Evolutionary conservation across 2,797 vertebrate genomes (phyloP).

Genomic region (Aeoliscus strigatus): DNA sequence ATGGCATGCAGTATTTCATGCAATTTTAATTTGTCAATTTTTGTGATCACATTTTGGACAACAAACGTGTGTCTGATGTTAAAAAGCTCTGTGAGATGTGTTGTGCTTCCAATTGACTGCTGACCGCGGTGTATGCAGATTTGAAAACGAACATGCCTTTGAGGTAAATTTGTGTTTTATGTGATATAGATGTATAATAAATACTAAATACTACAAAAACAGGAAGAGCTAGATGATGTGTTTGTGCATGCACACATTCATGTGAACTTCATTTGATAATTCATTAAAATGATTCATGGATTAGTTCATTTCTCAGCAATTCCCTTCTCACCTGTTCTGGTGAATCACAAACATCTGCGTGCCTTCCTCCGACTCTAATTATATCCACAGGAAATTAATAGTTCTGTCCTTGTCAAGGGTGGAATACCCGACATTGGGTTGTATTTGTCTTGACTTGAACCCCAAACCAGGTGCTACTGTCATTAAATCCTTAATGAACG

Average conservation of each 20-base stretch:
- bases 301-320: constrained; percentile 26
- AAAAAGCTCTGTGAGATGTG: constrained; percentile 3
- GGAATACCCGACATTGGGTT: background rate
- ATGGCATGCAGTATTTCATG: constrained; percentile 1
- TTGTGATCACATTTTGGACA: constrained; percentile 12
- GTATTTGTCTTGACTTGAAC: constrained; percentile 18
- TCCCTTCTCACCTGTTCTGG: constrained; percentile 10
- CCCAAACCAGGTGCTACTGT: background rate
- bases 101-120: too few relatives aligned
- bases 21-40: constrained; percentile 9
- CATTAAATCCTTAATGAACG: constrained; percentile 10
- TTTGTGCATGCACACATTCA: constrained; percentile 1
- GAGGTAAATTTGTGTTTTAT: constrained; percentile 11
- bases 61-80: background rate
- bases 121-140: constrained; percentile 17
- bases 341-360: background rate
- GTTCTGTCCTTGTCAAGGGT: constrained; percentile 4
- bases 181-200: constrained; percentile 17
- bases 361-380: constrained; percentile 24
- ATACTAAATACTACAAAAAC: constrained; percentile 25
- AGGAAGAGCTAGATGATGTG: constrained; percentile 5
- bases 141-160: constrained; percentile 20
- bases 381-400: constrained; percentile 30
- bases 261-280: constrained; percentile 22
- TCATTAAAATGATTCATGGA: constrained; percentile 26